Conservation (phyloP, 2,113 vertebrate genomes). For the Gracilinanus agilis region DNA sequence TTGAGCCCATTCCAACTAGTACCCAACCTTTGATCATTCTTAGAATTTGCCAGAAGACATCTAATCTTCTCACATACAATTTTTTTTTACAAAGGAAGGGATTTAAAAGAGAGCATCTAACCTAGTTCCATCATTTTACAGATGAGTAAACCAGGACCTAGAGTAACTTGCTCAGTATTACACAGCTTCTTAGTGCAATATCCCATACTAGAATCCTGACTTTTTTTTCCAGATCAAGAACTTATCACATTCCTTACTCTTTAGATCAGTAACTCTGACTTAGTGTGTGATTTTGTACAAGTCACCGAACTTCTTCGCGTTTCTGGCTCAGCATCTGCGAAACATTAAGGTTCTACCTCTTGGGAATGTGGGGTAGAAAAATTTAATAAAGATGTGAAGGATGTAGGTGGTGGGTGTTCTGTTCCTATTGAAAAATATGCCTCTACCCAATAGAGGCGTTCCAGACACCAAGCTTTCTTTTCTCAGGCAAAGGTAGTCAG, state of each 20-base stretch:
- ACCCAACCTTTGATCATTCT: background rate
- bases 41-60: background rate
- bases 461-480: constrained; percentile 47
- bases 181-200: background rate
- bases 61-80: background rate
- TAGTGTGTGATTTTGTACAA: constrained; percentile 23
- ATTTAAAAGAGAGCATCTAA: background rate
- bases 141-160: background rate
- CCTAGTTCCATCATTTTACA: background rate
- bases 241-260: background rate
- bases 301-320: background rate
- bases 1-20: background rate
- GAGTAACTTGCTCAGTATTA: background rate
- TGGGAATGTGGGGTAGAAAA: constrained; percentile 55
- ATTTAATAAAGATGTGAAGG: constrained; percentile 62
- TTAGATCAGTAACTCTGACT: background rate
- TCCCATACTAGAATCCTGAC: background rate
- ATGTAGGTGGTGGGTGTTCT: constrained; percentile 47
- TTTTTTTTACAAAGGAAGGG: background rate
- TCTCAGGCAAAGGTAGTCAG: constrained; percentile 25
- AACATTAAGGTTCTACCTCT: constrained; percentile 41
- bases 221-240: background rate
- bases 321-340: background rate
- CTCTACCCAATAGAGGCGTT: constrained; percentile 15
- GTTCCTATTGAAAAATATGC: constrained; percentile 38